Conservation (phyloP, 2,797 vertebrate species). For the Scomberomorus guttatus region DNA sequence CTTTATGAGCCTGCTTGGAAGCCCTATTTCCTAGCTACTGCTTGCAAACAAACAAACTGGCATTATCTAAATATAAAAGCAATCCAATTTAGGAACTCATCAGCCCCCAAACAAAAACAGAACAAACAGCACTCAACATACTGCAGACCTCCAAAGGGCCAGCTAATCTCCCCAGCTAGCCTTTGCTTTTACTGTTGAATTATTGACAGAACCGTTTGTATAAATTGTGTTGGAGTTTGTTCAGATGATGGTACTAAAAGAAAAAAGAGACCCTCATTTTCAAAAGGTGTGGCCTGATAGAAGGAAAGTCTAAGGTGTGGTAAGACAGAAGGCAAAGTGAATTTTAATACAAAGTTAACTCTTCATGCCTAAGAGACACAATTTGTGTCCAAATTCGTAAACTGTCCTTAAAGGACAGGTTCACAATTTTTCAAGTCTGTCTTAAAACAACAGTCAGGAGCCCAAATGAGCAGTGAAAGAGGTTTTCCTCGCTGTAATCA, state of each 20-base stretch:
- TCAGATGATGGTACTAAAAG: background rate
- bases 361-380: too few species aligned
- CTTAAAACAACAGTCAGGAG: too few species aligned
- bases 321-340: too few species aligned
- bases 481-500: too few species aligned
- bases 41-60: background rate
- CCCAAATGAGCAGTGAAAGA: too few species aligned
- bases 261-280: background rate
- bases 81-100: constrained; percentile 25
- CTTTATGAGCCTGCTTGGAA: background rate
- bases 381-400: too few species aligned
- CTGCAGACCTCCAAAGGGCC: background rate
- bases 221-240: background rate
- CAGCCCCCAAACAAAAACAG: background rate
- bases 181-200: background rate
- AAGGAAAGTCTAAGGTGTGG: too few species aligned
- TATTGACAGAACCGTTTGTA: background rate
- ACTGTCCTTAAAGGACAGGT: too few species aligned
- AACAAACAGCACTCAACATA: background rate
- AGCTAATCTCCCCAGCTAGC: background rate
- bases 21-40: background rate
- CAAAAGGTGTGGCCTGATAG: too few species aligned
- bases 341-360: too few species aligned
- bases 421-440: too few species aligned
- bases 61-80: constrained; percentile 14